Base-by-base conservation (phyloP, 1,140 invertebrate species). In the Mizuhopecten yessoensis region DNA sequence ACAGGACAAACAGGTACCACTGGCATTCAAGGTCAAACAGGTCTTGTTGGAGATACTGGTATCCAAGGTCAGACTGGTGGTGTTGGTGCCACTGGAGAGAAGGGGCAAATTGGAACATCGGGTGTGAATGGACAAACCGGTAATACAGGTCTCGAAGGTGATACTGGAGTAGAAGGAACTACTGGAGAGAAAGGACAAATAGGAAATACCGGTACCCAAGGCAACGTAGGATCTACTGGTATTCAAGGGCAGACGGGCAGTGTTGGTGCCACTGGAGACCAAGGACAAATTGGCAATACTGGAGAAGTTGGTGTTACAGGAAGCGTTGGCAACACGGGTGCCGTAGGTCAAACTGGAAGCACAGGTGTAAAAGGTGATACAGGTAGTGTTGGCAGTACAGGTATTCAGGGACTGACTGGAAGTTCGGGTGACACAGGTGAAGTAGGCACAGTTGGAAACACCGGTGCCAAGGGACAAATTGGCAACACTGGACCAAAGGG, bases 251-350 rank as follows among this genome's bases (percentile, higher is more conserved):
- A 13, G n/a, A 57, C 0, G 86, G 88, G 88, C 3, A 29, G 86
- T 29, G 29, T 7, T 17, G 88, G 88, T 86, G 49, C 88, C n/a
- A 23, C 34, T 29, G 88, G 88, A 29, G 29, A 34, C 5, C 29
- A 17, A 15, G 88, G 88, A 11, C 17, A 20, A 33, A 89, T 34
- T 34, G 88, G 88, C 9, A 3, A 11, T 36, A 34, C 34, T 5
- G 88, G 88, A 75, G 75, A 86, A 33, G 33, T 36, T 36, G 89
- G 89, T 36, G 29, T 42, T 0, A 89, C 86, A 29, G 89, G 89
- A 33, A 86, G 39, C 86, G 86, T 86, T 29, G 89, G 89, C 33
- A 86, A 42, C 20, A 89, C 86, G 36, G 89, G 89, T 9, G 20
- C 20, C 34, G 23, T 11, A 39, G 89, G 89, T 13, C 36, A n/a